Evolutionary conservation across 2,888 invertebrate species (phyloP), one percentile per base, ranked within the genome.

Genomic region (Pyrgus malvae): DNA sequence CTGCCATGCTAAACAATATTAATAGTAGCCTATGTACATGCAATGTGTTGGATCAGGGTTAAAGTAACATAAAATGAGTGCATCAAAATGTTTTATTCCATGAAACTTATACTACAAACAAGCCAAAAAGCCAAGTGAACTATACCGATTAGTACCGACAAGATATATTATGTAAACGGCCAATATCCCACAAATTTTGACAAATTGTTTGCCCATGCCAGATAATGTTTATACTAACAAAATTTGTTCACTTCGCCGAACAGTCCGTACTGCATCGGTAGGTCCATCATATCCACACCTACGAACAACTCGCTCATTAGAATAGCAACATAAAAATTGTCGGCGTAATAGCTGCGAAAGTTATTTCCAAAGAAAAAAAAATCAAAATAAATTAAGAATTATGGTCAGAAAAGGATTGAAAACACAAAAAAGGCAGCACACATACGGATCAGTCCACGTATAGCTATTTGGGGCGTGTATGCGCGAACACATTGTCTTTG

Each of bases 261-360:
- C 64, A 89, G 76, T 65, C 82, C 80, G 78, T 79, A 87, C 83
- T 79, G 85, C 76, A 82, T 78, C 76, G 83, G 74, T 77, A 83
- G 69, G 69, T 79, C 69, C 75, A 78, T 73, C 76, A 78, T 74
- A 72, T 85, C 83, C 78, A 79, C 72, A 85, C 89, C 89, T 89
- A 87, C 66, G 72, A 79, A 68, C 80, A 55, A 68, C 57, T 61
- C 42, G 56, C 53, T 46, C 44, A 65, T 67, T 64, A 66, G 60
- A 61, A 33, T n/a, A 33, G 7, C 11, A 17, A 38, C 27, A 48
- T 14, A n/a, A 48, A 19, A 38, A 16, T 35, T 31, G 12, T 12
- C 12, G 11, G 31, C 31, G 31, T 31, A 2, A 8, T 12, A 31
- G 2, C 29, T 12, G 29, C 2, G 11, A 9, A 2, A 29, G 11